Conservation (phyloP, 2,797 vertebrate species). For the Schizothorax lantsangensis region DNA sequence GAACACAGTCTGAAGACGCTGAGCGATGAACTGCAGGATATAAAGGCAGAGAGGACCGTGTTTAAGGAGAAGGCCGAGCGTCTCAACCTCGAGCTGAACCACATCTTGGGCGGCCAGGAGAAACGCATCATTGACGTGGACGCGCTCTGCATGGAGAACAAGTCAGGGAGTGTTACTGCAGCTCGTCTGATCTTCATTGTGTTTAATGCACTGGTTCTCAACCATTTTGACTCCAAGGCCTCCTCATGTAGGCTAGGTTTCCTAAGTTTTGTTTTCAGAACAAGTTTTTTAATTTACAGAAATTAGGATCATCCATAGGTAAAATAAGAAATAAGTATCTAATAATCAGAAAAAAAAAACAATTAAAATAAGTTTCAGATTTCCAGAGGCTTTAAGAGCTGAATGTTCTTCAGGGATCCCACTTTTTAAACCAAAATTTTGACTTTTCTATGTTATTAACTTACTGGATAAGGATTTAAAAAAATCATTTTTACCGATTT, state of each 20-base stretch:
- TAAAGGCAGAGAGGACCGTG: constrained; percentile 89
- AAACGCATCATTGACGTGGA: constrained; percentile 93
- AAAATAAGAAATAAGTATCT: no score
- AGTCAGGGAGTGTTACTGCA: constrained; percentile 69
- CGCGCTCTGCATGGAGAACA: constrained; percentile 97
- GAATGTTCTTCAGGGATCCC: no score
- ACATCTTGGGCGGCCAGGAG: constrained; percentile 88
- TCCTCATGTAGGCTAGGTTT: no score
- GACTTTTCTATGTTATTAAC: neutral
- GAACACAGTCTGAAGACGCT: constrained; percentile 89
- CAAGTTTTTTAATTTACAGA: no score
- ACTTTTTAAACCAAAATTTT: no score
- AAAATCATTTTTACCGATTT: no score
- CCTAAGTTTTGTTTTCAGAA: no score
- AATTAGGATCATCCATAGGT: no score
- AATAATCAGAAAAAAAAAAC: no score
- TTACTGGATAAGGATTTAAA: neutral
- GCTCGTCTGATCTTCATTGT: neutral
- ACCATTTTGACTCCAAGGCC: no score
- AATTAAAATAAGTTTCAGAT: no score
- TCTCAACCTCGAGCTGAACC: constrained; percentile 94
- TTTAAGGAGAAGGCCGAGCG: constrained; percentile 95
- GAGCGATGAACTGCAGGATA: constrained; percentile 92
- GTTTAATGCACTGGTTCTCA: neutral
- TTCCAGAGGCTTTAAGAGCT: no score